Evolutionary conservation across 53 echinoderm and acorn worm genomes (phyloP).

Genomic region (Henricia sp.): DNA sequence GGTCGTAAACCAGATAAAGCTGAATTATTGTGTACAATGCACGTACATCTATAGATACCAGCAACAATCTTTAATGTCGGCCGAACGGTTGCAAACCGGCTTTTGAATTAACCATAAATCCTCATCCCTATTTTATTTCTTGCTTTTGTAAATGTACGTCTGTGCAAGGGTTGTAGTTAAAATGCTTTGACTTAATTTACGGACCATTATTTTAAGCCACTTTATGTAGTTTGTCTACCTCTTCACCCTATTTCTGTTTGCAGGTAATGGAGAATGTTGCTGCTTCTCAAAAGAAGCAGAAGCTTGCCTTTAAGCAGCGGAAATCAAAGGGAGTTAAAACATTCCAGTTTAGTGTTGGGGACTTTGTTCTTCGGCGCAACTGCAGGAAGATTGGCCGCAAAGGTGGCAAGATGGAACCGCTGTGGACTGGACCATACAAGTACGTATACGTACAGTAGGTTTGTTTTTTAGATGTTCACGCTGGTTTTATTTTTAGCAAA

Average conservation of each 20-base stretch:
- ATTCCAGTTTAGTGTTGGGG: conserved; percentile 4
- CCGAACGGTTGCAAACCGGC: too few relatives aligned
- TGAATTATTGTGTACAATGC: too few relatives aligned
- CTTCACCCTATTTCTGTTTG: background rate
- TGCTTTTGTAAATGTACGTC: too few relatives aligned
- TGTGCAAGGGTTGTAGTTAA: too few relatives aligned
- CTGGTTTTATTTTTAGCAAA: background rate
- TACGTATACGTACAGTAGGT: background rate
- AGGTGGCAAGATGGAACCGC: conserved; percentile 24
- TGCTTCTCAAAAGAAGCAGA: conserved; percentile 12
- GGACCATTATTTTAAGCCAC: too few relatives aligned
- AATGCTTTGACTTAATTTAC: too few relatives aligned
- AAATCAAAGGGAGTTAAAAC: conserved; percentile 10
- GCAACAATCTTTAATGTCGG: too few relatives aligned
- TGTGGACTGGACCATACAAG: conserved; percentile 20
- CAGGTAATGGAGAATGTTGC: too few relatives aligned
- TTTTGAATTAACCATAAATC: too few relatives aligned
- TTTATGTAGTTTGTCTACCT: background rate
- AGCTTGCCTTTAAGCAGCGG: background rate
- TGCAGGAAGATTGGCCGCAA: conserved; percentile 17
- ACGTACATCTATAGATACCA: too few relatives aligned
- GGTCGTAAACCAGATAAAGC: too few relatives aligned
- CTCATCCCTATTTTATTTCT: too few relatives aligned
- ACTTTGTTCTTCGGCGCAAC: background rate
- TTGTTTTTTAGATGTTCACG: background rate